Evolutionary conservation across 2,888 invertebrate species (phyloP), one percentile per base, ranked within the genome.

Genomic region (Macaria liturata): DNA sequence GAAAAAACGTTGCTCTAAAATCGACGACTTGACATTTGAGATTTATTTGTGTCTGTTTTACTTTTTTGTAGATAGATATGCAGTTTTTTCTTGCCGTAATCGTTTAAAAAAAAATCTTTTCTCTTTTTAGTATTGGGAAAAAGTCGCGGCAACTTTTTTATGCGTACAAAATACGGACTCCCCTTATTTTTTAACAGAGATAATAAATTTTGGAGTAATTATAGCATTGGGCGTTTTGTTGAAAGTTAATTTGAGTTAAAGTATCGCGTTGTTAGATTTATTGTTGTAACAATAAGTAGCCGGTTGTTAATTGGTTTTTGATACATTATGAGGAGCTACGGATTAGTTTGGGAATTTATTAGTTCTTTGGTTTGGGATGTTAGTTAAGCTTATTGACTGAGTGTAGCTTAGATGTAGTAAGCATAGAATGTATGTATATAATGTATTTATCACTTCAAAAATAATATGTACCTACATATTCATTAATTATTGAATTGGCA

Each of bases 181-280:
- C 4, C 7, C 7, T 37, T 37, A 1, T 37, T 37, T 4, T 37
- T 62, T 70, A 71, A 79, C 83, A 82, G 83, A 82, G 82, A 74
- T 77, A 80, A 91, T 91, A 91, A 87, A 89, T 91, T 84, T 77
- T 57, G 68, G 69, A 71, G 78, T 88, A 90, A 90, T 90, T 88
- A 89, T 83, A 83, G 81, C 77, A 75, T 72, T 72, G 75, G 79
- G 81, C 77, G 78, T 86, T 86, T 84, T 85, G 91, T 91, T 88
- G 89, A 86, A 86, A 86, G 83, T 78, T 83, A 84, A 88, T 89
- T 85, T 83, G 84, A 81, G 81, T 54, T 51, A 51, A 77, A 73
- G 74, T 71, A 71, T 75, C 66, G 70, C 65, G 71, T 67, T 74
- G 67, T 75, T 75, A 75, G 79, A 88, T 88, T 88, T 88, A 88